phyloP scores from a whole-genome alignment of 2,888 invertebrate genomes.

The Callyntrura sp. region DNA sequence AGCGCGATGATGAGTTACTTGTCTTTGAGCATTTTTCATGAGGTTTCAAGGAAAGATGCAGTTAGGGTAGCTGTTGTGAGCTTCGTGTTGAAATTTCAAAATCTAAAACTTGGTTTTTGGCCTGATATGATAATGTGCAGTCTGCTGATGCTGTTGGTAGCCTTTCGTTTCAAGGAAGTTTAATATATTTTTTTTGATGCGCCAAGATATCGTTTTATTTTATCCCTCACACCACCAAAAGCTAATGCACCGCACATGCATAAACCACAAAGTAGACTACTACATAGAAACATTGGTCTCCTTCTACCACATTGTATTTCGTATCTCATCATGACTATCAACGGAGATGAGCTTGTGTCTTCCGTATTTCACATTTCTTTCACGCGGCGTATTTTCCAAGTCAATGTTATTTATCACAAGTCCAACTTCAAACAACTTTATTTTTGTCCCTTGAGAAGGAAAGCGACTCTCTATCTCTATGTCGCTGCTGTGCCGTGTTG shows the following conservation, averaged over 20 bases:
- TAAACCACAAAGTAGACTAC: too few species aligned
- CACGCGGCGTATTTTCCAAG: background rate
- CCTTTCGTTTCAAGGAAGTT: slow-evolving; percentile 24
- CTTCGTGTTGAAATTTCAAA: slow-evolving; percentile 46
- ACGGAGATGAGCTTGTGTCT: too few species aligned
- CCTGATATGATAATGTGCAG: background rate
- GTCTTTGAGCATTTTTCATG: slow-evolving; percentile 72
- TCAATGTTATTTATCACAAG: background rate
- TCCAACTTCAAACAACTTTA: background rate
- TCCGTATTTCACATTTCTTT: background rate
- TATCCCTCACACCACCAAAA: background rate
- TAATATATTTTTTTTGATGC: slow-evolving; percentile 32
- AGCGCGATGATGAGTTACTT: slow-evolving; percentile 70
- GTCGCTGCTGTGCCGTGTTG: background rate
- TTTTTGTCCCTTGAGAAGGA: slow-evolving; percentile 33
- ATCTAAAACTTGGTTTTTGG: too few species aligned
- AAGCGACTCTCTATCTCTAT: background rate
- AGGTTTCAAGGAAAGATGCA: slow-evolving; percentile 61
- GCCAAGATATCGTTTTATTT: slow-evolving; percentile 24
- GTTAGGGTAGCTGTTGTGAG: slow-evolving; percentile 11
- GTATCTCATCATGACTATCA: too few species aligned
- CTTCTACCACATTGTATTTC: too few species aligned
- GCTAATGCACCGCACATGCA: slow-evolving; percentile 19
- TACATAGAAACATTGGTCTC: too few species aligned
- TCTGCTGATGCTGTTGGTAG: background rate